Conservation (phyloP, 2,113 vertebrate species). For the Agelaius tricolor region DNA sequence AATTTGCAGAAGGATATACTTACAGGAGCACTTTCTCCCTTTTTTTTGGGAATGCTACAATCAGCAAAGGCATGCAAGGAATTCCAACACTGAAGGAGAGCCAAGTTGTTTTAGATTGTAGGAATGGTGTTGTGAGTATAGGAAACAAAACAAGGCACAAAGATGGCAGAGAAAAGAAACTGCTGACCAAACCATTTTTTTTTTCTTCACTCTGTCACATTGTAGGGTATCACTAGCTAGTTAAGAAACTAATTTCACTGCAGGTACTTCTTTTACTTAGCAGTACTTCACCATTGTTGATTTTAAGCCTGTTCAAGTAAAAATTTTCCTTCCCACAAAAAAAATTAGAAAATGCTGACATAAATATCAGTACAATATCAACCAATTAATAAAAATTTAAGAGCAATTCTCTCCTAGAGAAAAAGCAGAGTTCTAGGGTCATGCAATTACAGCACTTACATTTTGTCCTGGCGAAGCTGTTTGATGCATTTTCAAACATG, state of each 20-base stretch:
- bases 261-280: neutral
- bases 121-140: rapidly evolving
- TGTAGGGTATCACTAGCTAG: neutral
- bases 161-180: neutral
- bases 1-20: neutral
- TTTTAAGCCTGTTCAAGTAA: neutral
- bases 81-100: neutral
- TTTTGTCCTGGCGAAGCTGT: neutral
- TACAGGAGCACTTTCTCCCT: neutral
- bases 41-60: neutral
- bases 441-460: neutral
- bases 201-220: neutral
- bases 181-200: neutral
- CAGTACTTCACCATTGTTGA: neutral
- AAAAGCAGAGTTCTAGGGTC: neutral
- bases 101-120: neutral
- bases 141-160: neutral
- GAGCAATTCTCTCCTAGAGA: neutral
- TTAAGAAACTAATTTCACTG: neutral
- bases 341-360: neutral
- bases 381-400: neutral
- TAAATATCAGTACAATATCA: neutral
- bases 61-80: neutral
- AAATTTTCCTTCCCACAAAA: neutral
- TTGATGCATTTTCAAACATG: neutral